A percentile compares a stretch with the other conserved stretches of the same genome.
Evolutionary conservation across 2,113 vertebrate species (phyloP).

Genomic region (Ptyas mucosa): DNA sequence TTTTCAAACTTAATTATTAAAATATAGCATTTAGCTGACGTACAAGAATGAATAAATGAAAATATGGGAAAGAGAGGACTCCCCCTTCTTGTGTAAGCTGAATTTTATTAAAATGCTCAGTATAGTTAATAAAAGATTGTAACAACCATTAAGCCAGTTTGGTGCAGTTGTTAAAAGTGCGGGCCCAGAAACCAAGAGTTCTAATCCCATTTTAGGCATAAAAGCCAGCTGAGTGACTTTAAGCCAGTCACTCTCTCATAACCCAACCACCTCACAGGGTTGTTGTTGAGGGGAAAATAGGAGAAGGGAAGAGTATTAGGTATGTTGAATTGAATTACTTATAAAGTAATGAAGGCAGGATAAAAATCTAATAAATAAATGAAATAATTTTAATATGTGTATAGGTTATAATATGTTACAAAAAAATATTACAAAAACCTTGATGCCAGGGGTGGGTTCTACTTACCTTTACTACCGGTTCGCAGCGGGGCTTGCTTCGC

Average conservation of each 20-base stretch:
- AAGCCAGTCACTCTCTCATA: not conserved
- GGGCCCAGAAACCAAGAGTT: not conserved
- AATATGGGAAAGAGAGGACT: too few species aligned
- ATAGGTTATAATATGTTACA: not conserved
- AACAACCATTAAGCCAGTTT: not conserved
- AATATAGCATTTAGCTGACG: not conserved
- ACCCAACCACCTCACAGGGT: not conserved
- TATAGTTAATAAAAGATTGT: not conserved
- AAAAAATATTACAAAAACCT: not conserved
- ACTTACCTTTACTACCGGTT: too few species aligned
- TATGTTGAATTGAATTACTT: not conserved
- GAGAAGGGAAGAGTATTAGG: not conserved
- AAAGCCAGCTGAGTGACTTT: not conserved
- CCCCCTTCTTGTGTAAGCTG: not conserved
- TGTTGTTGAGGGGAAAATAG: not conserved
- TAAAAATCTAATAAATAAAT: not conserved
- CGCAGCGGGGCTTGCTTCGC: too few species aligned
- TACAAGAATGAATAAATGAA: not conserved
- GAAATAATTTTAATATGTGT: not conserved
- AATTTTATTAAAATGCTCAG: not conserved
- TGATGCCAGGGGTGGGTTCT: not conserved
- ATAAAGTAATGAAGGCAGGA: not conserved
- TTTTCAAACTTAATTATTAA: not conserved
- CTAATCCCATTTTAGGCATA: not conserved
- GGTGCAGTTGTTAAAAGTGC: not conserved